Evolutionary conservation across 2,797 vertebrate genomes (phyloP).

Genomic region (Sebastes trivittatus): DNA sequence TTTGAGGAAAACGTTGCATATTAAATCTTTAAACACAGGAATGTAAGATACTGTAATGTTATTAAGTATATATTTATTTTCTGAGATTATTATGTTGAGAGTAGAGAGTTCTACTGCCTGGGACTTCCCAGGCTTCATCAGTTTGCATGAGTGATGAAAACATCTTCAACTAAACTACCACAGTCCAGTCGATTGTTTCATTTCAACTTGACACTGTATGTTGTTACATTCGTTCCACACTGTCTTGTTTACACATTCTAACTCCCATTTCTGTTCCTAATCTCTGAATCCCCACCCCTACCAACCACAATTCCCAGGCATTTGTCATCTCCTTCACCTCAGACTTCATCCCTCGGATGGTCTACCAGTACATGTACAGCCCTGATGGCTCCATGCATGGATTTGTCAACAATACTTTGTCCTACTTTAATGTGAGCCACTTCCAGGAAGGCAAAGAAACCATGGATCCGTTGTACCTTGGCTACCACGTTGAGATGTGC

Average conservation of each 20-base stretch:
- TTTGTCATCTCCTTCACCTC: conserved; percentile 99
- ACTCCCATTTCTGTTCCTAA: conserved; percentile 21
- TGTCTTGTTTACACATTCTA: conserved; percentile 1
- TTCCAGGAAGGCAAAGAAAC: conserved; percentile 93
- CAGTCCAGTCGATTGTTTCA: not conserved
- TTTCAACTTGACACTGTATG: not conserved
- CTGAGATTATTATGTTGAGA: not conserved
- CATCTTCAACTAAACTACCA: not conserved
- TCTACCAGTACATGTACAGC: conserved; percentile 99
- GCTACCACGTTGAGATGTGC: conserved; percentile 91
- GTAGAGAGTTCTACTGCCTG: not conserved
- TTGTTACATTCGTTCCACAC: not conserved
- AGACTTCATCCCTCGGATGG: conserved; percentile 98
- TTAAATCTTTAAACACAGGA: too few species aligned
- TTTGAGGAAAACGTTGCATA: too few species aligned
- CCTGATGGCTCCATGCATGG: conserved; percentile 94
- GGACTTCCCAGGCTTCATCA: too few species aligned
- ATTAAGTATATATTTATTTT: too few species aligned
- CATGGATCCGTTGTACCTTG: conserved; percentile 85
- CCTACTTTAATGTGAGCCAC: conserved; percentile 96
- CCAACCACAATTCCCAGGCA: conserved; percentile 79
- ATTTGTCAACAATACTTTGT: conserved; percentile 97
- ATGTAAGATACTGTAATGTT: not conserved
- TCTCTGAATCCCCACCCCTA: not conserved
- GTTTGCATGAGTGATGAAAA: not conserved